phyloP scores from a whole-genome alignment of 2,113 vertebrate species.

The Cnemophilus loriae region DNA sequence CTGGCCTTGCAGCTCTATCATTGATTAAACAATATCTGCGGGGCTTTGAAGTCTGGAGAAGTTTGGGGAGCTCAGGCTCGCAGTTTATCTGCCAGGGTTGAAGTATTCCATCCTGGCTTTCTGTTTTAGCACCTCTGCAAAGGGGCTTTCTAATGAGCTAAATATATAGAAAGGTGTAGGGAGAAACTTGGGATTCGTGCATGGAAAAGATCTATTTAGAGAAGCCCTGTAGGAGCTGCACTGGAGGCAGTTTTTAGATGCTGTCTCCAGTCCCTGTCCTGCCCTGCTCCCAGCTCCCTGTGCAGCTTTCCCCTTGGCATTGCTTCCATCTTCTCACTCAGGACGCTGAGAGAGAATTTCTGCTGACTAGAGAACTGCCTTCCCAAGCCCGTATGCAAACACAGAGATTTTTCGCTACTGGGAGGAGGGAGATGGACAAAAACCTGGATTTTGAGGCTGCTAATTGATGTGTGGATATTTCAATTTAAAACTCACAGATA shows the following conservation, averaged over 20 bases:
- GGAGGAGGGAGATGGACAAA: background rate
- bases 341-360: background rate
- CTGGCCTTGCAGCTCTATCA: conserved; percentile 38
- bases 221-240: background rate
- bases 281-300: background rate
- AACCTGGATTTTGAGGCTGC: background rate
- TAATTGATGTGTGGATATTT: background rate
- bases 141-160: conserved; percentile 22
- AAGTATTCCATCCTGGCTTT: conserved; percentile 50
- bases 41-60: conserved; percentile 52
- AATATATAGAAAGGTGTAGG: conserved; percentile 28
- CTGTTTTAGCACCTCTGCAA: conserved; percentile 44
- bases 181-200: background rate
- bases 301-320: background rate
- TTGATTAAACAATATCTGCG: conserved; percentile 58
- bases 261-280: background rate
- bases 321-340: background rate
- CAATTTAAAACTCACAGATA: background rate
- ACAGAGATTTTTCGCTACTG: background rate
- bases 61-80: conserved; percentile 42
- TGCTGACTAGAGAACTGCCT: background rate
- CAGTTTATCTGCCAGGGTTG: conserved; percentile 27
- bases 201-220: conserved; percentile 10
- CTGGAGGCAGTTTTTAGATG: background rate
- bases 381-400: background rate